Evolutionary conservation across 2,113 vertebrate genomes (phyloP), one percentile per base, ranked within the genome.

Genomic region (Gopherus evgoodei): DNA sequence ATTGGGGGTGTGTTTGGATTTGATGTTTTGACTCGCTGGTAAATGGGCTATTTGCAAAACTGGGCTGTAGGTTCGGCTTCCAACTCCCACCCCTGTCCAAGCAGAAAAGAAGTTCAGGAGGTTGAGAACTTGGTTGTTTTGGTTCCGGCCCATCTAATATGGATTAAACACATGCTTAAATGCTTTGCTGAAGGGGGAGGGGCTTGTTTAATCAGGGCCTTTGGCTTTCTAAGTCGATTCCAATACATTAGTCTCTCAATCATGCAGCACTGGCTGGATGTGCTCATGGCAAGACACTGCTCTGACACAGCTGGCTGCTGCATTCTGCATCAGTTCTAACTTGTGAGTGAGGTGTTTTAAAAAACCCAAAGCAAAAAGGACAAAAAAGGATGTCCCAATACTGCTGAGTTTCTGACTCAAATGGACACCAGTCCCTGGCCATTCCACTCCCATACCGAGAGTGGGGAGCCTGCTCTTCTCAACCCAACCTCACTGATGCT

Each of bases 141-240:
- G 85, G 87, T 93, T 93, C 87, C 90, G 95, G 94, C 85, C 62
- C 94, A 91, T 96, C 81, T 92, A 47, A 86, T 50, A 93, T 53
- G 72, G 44, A 62, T 83, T 81, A 96, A 96, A 38, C 86, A 81
- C 86, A 87, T 95, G 87, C 79, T 93, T 84, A 84, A 95, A 81
- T 89, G 87, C 85, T 97, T 95, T 90, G 90, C 84, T 97, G 90
- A 95, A 96, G 90, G 89, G 95, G 94, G 95, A 97, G 95, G 94
- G 94, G 91, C 93, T 94, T 75, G 93, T 3, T 97, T 97, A 95
- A 96, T 94, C 92, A 25, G 83, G 2, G 88, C 78, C 56, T 44
- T 80, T 84, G 21, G 87, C 89, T 96, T 97, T 97, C 94, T 88
- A 94, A 96, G 94, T 95, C 90, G 83, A 90, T 93, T 93, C 79